Percentiles rank a stretch among this genome's conserved stretches.
These are phyloP conservation scores for Gisinianus flammeolus DNA, from an alignment of 2,888 invertebrate species.

Conservation along the genomic window DNA sequence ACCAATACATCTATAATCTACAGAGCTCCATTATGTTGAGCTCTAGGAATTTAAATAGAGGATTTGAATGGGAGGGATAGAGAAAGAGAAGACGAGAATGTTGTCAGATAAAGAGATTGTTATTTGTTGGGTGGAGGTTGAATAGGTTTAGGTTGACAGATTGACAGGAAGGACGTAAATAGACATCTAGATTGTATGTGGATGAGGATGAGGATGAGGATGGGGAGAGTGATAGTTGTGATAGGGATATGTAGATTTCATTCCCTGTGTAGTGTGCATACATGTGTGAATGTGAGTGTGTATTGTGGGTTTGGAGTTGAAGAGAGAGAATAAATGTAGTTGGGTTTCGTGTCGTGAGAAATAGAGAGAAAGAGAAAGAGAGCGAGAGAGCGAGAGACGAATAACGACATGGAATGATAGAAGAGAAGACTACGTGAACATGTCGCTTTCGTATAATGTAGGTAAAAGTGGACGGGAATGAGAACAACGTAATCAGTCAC, in stretches of 20 bases:
- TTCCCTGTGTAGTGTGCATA: not conserved
- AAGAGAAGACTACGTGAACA: no score
- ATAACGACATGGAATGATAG: no score
- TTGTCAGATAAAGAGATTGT: conserved; percentile 34
- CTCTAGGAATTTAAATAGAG: not conserved
- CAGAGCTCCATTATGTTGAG: no score
- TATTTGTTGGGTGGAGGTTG: conserved; percentile 12
- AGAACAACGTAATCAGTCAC: conserved; percentile 50
- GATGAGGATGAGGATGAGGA: not conserved
- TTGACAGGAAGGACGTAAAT: conserved; percentile 26
- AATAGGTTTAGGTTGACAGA: conserved; percentile 10
- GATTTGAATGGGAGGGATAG: not conserved
- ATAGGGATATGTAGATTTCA: not conserved
- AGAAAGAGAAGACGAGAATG: not conserved
- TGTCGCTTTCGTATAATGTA: not conserved
- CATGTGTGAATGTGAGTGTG: no score
- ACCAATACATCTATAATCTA: no score
- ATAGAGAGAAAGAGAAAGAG: not conserved
- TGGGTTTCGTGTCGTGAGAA: not conserved
- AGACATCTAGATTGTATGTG: conserved; percentile 1
- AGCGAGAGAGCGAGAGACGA: not conserved
- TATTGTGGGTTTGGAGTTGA: not conserved
- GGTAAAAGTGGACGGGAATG: conserved; percentile 6
- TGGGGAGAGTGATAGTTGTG: not conserved
- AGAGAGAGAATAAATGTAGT: not conserved